Evolutionary conservation across 2,888 invertebrate species (phyloP).

Genomic region (Cactoblastis cactorum): DNA sequence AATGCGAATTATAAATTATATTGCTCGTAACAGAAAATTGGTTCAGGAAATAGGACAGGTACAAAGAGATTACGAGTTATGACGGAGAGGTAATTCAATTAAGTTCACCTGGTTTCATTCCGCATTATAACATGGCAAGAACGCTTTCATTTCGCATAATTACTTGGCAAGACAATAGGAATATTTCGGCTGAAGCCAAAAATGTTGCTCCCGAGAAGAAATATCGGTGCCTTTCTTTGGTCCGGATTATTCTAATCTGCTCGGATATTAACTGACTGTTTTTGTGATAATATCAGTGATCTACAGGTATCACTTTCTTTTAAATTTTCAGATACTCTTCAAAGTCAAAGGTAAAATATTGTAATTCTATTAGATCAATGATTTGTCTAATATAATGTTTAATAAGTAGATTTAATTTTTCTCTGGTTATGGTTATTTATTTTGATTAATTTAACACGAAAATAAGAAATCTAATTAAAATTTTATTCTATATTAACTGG

Average conservation of each 20-base stretch:
- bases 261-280: background rate
- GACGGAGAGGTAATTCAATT: slow-evolving; percentile 8
- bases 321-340: too few relatives aligned
- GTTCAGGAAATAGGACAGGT: slow-evolving; percentile 1
- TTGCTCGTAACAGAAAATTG: slow-evolving; percentile 5
- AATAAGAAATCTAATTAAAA: too few relatives aligned
- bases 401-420: too few relatives aligned
- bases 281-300: background rate
- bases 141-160: slow-evolving; percentile 3
- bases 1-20: slow-evolving; percentile 4
- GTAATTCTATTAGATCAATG: too few relatives aligned
- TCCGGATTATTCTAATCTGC: background rate
- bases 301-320: background rate
- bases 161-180: slow-evolving; percentile 1
- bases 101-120: slow-evolving; percentile 8
- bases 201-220: background rate
- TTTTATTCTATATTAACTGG: too few relatives aligned
- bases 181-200: background rate
- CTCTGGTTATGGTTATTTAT: too few relatives aligned
- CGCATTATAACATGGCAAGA: slow-evolving; percentile 2
- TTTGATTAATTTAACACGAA: too few relatives aligned
- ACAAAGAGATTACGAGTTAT: slow-evolving; percentile 8
- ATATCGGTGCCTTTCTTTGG: background rate
- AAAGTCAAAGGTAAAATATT: too few relatives aligned
- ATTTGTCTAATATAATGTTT: too few relatives aligned